These are phyloP conservation scores for Sebastes alutus DNA, from an alignment of 2,797 vertebrate genomes.

Conservation along the genomic window DNA sequence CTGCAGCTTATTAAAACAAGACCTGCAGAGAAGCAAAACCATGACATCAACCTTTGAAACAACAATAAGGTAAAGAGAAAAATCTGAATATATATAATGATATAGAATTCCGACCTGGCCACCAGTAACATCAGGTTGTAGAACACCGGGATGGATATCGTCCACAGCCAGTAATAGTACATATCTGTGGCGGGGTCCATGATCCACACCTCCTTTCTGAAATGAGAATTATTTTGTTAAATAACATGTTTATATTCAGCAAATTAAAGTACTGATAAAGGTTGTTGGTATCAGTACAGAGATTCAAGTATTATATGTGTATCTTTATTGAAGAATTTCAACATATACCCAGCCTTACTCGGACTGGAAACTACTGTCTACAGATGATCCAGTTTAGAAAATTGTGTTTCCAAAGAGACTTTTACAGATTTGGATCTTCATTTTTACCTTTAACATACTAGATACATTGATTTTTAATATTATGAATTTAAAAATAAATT, in stretches of 20 bases:
- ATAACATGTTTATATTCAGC: neutral
- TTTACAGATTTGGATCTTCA: neutral
- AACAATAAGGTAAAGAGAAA: neutral
- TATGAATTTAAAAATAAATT: neutral
- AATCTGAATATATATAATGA: neutral
- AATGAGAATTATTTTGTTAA: neutral
- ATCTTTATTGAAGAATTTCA: neutral
- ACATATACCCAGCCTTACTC: neutral
- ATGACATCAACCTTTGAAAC: neutral
- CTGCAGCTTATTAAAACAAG: constrained; percentile 95
- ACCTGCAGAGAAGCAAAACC: constrained; percentile 69
- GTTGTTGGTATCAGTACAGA: neutral
- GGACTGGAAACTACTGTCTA: neutral
- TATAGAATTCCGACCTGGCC: constrained; percentile 85
- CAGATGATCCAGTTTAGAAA: neutral
- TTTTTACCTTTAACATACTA: neutral
- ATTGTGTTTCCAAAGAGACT: neutral
- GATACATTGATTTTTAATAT: neutral
- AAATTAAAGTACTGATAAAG: neutral
- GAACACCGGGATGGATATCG: constrained; percentile 88
- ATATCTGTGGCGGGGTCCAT: constrained; percentile 91
- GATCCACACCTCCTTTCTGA: constrained; percentile 88
- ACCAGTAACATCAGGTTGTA: constrained; percentile 96
- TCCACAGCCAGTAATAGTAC: constrained; percentile 92
- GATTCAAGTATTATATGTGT: neutral